Evolutionary conservation across 2,888 invertebrate species (phyloP), one percentile per base, ranked within the genome.

Genomic region (Agrilus cyanescens): DNA sequence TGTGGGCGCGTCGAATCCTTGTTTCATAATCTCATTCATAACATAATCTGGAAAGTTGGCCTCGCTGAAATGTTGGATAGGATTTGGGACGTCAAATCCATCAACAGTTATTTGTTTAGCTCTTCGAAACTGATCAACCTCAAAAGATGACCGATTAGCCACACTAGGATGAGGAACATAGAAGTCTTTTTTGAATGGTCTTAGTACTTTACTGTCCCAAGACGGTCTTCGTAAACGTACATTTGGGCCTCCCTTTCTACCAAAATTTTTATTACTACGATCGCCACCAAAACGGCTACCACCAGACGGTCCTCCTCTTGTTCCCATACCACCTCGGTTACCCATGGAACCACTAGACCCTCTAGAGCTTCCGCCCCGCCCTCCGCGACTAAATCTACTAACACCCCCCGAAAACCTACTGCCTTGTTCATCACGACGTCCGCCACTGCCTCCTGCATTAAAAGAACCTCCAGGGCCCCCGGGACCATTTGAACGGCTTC

Each of bases 141-240:
- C 89, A 40, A 82, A 77, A 45, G 78, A 73, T 36, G 77, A 72
- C 46, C 85, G 76, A 38, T 73, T 73, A 44, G 79, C 68, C 30
- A 82, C 78, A 67, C 82, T 79, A 36, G 77, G 75, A 63, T 87
- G 85, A 33, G 91, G 88, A 51, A 79, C 76, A 63, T 95, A 95
- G 60, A 96, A 89, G 66, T 94, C 84, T 70, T 96, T 96, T 54
- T 85, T 75, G 61, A 96, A 93, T 8, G 85, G 83, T 54, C 82
- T 80, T 50, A 96, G 69, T 41, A 68, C 67, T 34, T 68, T 65
- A 51, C 81, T 56, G 53, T 91, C 88, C 95, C 95, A 96, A 51
- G 76, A 76, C 4, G 93, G 91, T 10, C 16, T 36, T 7, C 18
- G 14, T 16, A 36, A 36, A 36, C 15, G 25, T 74, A 76, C 48